A percentile compares a stretch with the other conserved stretches of the same genome.
phyloP scores from a whole-genome alignment of 2,888 invertebrate genomes.

The Willowsia nigromaculata region DNA sequence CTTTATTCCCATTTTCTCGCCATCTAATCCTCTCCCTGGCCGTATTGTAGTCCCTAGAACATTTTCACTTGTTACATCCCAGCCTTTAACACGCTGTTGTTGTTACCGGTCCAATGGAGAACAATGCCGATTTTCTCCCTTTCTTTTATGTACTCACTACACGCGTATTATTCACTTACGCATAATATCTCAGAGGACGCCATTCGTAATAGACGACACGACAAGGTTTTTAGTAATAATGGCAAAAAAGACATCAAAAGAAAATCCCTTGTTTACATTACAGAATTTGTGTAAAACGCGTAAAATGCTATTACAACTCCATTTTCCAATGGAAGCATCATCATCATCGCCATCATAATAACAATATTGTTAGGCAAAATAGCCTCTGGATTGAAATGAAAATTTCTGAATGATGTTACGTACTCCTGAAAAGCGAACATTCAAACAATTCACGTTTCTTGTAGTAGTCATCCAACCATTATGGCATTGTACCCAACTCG shows the following conservation, averaged over 20 bases:
- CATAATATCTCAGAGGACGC: not conserved
- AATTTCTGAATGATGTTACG: not conserved
- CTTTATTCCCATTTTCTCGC: constrained; percentile 1
- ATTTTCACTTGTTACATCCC: not conserved
- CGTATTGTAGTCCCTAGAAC: not conserved
- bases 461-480: not conserved
- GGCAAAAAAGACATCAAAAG: constrained; percentile 39
- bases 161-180: not conserved
- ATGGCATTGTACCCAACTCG: not conserved
- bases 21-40: constrained; percentile 32
- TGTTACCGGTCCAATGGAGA: constrained; percentile 16
- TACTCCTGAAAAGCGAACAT: constrained; percentile 2
- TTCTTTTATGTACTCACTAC: not conserved
- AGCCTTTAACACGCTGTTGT: not conserved
- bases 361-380: constrained; percentile 34
- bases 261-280: constrained; percentile 25
- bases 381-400: constrained; percentile 8
- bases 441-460: not conserved
- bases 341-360: not conserved
- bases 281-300: constrained; percentile 14
- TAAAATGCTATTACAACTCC: constrained; percentile 54
- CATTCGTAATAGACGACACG: not conserved
- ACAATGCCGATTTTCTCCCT: not conserved
- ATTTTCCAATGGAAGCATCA: constrained; percentile 32
- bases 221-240: not conserved